Evolutionary conservation across 2,888 invertebrate genomes (phyloP).

Genomic region (Amorpha juglandis): DNA sequence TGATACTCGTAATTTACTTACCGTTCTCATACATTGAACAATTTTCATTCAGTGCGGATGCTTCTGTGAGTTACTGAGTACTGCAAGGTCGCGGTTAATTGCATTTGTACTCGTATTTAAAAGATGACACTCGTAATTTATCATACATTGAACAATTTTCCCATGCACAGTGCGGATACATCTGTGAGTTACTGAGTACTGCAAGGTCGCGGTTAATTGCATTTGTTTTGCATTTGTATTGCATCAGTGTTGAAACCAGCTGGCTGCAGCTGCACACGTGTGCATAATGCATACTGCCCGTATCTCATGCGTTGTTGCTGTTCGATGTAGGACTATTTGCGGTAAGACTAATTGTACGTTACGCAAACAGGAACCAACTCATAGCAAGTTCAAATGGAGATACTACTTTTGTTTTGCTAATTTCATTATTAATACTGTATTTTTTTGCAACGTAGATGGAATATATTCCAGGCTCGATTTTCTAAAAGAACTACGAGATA

Average conservation of each 20-base stretch:
- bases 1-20: no score
- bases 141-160: not conserved
- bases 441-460: no score
- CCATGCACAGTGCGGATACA: constrained; percentile 7
- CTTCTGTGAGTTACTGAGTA: not conserved
- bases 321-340: not conserved
- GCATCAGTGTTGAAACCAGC: constrained; percentile 18
- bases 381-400: no score
- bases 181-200: not conserved
- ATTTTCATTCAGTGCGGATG: no score
- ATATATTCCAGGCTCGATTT: no score
- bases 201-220: constrained; percentile 16
- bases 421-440: no score
- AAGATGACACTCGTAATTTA: no score
- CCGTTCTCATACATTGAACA: not conserved
- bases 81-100: constrained; percentile 10
- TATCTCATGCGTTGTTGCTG: not conserved
- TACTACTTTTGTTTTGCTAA: no score
- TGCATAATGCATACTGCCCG: not conserved
- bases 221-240: constrained; percentile 21
- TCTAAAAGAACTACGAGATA: no score
- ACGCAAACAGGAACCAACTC: no score
- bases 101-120: no score
- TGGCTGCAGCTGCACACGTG: not conserved
- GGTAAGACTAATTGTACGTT: not conserved